These are phyloP conservation scores for Tenthredo scrophulariae DNA, from an alignment of 2,888 invertebrate species.

Conservation along the genomic window DNA sequence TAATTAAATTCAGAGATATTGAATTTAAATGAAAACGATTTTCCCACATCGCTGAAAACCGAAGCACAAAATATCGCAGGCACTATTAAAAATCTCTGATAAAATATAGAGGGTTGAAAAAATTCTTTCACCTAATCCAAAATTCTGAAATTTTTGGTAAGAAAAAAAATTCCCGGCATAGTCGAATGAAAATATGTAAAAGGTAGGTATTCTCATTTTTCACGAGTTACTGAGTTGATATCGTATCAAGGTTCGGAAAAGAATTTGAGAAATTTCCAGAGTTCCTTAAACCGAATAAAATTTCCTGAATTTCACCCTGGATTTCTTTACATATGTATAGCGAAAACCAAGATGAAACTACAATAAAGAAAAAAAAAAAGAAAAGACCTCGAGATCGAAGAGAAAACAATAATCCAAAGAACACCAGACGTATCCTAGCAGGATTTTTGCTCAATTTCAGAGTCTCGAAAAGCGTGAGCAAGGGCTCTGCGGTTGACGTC, in stretches of 20 bases:
- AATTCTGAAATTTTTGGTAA: no score
- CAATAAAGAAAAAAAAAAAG: neutral
- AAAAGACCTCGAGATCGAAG: neutral
- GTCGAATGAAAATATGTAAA: no score
- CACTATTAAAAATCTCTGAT: no score
- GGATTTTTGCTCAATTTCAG: constrained; percentile 16
- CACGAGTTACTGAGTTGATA: neutral
- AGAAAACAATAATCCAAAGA: neutral
- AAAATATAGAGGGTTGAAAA: no score
- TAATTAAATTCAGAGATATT: no score
- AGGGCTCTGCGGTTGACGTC: neutral
- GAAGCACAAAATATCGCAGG: no score
- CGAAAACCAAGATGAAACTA: neutral
- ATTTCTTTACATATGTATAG: neutral
- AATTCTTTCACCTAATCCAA: no score
- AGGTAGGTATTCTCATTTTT: neutral
- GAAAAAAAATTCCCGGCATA: no score
- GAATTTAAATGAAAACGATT: no score
- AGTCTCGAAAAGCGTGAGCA: neutral
- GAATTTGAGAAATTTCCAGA: neutral
- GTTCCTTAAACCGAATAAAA: neutral
- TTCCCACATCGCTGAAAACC: no score
- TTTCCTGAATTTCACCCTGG: neutral
- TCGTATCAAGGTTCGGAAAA: neutral
- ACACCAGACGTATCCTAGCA: neutral